These are phyloP conservation scores for Copidosoma aretas DNA, from an alignment of 2,888 invertebrate species.

Conservation along the genomic window DNA sequence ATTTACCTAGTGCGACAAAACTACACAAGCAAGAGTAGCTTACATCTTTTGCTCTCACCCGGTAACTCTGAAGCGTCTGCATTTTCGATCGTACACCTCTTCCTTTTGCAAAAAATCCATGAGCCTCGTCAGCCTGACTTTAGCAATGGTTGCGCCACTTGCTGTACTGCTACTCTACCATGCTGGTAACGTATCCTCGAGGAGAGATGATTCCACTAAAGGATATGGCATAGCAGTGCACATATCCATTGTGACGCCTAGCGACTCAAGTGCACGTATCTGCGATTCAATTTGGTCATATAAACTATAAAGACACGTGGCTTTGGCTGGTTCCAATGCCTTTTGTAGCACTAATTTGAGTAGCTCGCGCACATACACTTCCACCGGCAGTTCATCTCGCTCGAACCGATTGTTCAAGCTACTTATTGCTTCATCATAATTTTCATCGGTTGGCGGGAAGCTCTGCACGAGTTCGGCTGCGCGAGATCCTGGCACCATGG, in stretches of 20 bases:
- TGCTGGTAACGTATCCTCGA: too few relatives aligned
- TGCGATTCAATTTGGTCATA: neutral
- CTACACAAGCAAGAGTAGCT: too few relatives aligned
- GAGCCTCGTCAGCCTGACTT: too few relatives aligned
- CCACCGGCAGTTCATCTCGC: conserved; percentile 46
- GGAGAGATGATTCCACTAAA: neutral
- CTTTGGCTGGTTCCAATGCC: neutral
- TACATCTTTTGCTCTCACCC: too few relatives aligned
- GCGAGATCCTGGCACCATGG: neutral
- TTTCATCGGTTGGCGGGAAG: conserved; percentile 43
- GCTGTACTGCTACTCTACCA: too few relatives aligned
- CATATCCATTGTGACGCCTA: neutral
- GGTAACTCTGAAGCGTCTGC: too few relatives aligned
- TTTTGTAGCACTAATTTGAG: conserved; percentile 48
- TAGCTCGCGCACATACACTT: conserved; percentile 49
- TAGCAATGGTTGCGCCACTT: too few relatives aligned
- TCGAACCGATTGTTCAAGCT: conserved; percentile 45
- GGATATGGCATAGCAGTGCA: neutral
- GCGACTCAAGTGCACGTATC: neutral
- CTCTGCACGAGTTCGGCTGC: conserved; percentile 36
- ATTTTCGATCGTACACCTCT: neutral
- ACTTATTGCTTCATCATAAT: conserved; percentile 44
- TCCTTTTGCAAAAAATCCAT: neutral
- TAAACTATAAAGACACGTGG: neutral
- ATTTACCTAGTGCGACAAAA: too few relatives aligned